These are phyloP conservation scores for Araneus ventricosus DNA, from an alignment of 1,140 invertebrate genomes.

Conservation along the genomic window DNA sequence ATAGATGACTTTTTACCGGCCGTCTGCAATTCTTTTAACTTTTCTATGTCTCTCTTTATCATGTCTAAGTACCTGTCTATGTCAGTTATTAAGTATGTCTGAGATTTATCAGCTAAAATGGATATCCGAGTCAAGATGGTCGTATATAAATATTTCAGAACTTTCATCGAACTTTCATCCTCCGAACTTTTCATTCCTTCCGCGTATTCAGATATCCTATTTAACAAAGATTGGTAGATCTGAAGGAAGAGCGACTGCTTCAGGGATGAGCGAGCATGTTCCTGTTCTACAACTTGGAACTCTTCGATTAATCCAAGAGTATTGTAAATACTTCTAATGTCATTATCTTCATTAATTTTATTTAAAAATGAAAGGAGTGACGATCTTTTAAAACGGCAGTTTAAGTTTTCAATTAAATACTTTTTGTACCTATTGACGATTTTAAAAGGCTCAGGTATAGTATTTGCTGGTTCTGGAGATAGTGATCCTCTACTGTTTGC, in stretches of 20 bases:
- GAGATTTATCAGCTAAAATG: neutral
- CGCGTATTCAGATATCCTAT: neutral
- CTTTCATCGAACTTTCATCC: neutral
- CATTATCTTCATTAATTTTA: neutral
- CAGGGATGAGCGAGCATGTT: neutral
- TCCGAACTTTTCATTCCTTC: neutral
- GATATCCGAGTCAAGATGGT: neutral
- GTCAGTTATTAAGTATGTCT: neutral
- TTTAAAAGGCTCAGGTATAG: neutral
- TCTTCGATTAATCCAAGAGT: constrained; percentile 33
- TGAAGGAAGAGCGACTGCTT: neutral
- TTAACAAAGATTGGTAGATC: neutral
- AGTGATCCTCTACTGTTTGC: neutral
- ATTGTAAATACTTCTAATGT: neutral
- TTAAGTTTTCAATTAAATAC: constrained; percentile 13
- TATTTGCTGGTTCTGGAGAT: neutral
- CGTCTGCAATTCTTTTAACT: neutral
- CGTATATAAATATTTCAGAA: constrained; percentile 21
- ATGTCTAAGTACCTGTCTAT: neutral
- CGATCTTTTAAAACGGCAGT: neutral
- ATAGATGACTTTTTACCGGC: neutral
- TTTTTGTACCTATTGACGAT: constrained; percentile 30
- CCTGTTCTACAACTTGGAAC: neutral
- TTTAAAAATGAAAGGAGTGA: neutral
- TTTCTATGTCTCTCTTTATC: constrained; percentile 10